Conservation (phyloP, 1,140 invertebrate genomes). For the Papilio machaon region DNA sequence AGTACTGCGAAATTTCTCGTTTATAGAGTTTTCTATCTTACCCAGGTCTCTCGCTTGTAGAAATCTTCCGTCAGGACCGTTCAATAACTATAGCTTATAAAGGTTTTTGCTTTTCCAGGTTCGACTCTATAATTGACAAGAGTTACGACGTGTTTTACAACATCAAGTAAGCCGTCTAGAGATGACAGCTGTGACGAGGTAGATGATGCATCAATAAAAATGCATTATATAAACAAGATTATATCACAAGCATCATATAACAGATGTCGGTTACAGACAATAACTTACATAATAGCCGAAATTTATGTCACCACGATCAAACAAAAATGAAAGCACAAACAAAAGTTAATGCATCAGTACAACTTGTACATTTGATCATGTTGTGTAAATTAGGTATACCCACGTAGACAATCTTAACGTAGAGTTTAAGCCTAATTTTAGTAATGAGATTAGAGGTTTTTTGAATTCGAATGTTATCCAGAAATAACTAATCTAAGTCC, state of each 20-base stretch:
- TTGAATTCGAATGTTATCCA: not conserved
- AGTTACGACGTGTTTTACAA: not conserved
- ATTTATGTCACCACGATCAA: not conserved
- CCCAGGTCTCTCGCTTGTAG: no score
- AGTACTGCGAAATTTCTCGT: no score
- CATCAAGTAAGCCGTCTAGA: not conserved
- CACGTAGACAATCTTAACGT: not conserved
- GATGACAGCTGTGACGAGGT: not conserved
- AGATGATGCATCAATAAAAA: conserved; percentile 10
- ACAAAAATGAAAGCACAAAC: not conserved
- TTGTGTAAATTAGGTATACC: no score
- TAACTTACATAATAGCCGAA: not conserved
- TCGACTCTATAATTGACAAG: no score
- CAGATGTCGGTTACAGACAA: not conserved
- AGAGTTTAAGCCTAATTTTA: not conserved
- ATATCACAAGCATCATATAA: not conserved
- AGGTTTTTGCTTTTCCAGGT: no score
- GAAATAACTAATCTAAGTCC: not conserved
- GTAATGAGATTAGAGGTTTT: not conserved
- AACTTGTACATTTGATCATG: not conserved
- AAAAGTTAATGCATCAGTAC: not conserved
- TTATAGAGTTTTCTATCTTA: no score
- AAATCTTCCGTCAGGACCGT: no score
- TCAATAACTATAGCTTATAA: no score
- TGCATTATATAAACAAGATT: not conserved